Conservation (phyloP, 2,113 vertebrate genomes). For the Ptilonorhynchus violaceus region DNA sequence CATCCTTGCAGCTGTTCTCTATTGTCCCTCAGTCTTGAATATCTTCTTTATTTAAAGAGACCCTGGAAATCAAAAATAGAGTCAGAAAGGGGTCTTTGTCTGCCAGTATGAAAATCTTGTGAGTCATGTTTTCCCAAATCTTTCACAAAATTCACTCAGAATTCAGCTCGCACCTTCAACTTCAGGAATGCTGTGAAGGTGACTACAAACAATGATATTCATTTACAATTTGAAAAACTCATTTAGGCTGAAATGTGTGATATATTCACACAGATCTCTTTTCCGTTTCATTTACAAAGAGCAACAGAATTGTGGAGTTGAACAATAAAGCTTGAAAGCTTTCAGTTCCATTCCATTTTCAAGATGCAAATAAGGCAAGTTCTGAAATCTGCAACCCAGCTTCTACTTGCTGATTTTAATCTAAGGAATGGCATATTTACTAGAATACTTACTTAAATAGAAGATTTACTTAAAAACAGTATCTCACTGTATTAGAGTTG, state of each 20-base stretch:
- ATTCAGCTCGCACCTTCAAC: slow-evolving; percentile 15
- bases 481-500: not conserved
- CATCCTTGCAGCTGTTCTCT: slow-evolving; percentile 5
- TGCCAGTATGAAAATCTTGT: not conserved
- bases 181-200: slow-evolving; percentile 20
- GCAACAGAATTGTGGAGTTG: not conserved
- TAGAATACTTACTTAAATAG: not conserved
- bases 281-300: slow-evolving; percentile 33
- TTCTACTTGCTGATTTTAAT: slow-evolving; percentile 12
- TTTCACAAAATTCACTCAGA: slow-evolving; percentile 5
- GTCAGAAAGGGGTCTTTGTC: slow-evolving; percentile 49
- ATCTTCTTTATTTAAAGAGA: slow-evolving; percentile 27
- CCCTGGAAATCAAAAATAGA: not conserved
- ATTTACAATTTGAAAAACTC: slow-evolving; percentile 17
- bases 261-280: not conserved
- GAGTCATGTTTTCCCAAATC: slow-evolving; percentile 40
- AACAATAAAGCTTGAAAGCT: slow-evolving; percentile 48
- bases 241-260: not conserved
- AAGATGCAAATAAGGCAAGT: slow-evolving; percentile 39
- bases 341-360: slow-evolving; percentile 20
- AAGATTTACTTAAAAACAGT: slow-evolving; percentile 2
- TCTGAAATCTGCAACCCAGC: not conserved
- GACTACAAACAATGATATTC: slow-evolving; percentile 4
- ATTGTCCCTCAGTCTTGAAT: slow-evolving; percentile 5
- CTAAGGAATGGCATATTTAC: not conserved